Evolutionary conservation across 2,797 vertebrate genomes (phyloP), one percentile per base, ranked within the genome.

Genomic region (Acanthornis magna): DNA sequence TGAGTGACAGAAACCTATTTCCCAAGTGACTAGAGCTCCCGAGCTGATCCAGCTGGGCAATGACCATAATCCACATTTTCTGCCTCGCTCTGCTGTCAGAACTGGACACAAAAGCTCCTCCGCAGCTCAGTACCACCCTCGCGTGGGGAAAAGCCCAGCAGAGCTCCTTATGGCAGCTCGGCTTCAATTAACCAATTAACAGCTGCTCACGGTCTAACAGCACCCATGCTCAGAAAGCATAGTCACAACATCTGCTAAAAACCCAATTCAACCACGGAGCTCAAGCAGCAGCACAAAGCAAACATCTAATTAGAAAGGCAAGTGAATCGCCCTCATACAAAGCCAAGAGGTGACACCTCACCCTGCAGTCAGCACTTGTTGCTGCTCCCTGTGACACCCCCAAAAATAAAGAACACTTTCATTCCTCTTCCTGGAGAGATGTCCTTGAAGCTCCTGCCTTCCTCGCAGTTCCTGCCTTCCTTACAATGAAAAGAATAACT

Each of bases 71-170:
- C 45, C 6, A 0, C 50, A 21, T 55, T 60, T 48, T 16, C 25
- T 27, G 73, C 61, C 78, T 23, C 2, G 0, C 43, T 13, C 1
- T 8, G 16, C 47, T 3, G 17, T 1, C 45, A 7, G 7, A 36
- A n/a, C 5, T 0, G 38, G 23, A 25, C 73, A 55, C 68, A 60
- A 8, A 2, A 68, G n/a, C n/a, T n/a, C n/a, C n/a, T n/a, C n/a
- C 1, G 30, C 83, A 80, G 78, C 89, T 91, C 94, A 66, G 11
- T 71, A 76, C 55, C 42, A 66, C 96, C 94, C 94, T 87, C 93
- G 23, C 2, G 73, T 19, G 96, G 96, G 74, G 72, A 75, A 40
- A 71, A 50, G 20, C 4, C 12, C 5, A 18, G 27, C 34, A 4
- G n/a, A 58, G 55, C 10, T 81, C 36, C 3, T 22, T 4, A 29